Conservation (phyloP, 2,113 vertebrate species). For the Acanthochromis polyacanthus region DNA sequence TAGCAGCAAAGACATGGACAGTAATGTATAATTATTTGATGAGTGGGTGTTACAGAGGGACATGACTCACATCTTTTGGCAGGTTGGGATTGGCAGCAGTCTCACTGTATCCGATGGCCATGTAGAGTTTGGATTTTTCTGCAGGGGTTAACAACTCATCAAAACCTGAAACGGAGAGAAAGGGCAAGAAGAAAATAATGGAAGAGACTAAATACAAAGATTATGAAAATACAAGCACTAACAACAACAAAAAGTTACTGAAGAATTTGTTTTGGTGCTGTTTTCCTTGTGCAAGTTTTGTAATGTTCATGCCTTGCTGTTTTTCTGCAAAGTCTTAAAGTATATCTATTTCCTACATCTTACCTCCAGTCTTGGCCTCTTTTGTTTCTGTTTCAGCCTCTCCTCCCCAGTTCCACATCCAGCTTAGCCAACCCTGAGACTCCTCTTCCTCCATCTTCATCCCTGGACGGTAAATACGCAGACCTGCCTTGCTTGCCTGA, state of each 20-base stretch:
- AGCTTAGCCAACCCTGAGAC: constrained; percentile 92
- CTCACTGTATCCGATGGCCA: constrained; percentile 98
- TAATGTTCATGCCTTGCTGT: neutral
- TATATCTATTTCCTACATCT: constrained; percentile 10
- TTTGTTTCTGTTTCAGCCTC: constrained; percentile 72
- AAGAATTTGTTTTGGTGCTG: too few species aligned
- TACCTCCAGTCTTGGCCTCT: constrained; percentile 90
- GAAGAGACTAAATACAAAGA: neutral
- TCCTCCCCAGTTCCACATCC: constrained; percentile 94
- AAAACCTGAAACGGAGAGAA: constrained; percentile 83
- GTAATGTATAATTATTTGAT: neutral
- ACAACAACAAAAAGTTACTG: neutral
- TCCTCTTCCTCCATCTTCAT: constrained; percentile 90
- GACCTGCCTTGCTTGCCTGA: constrained; percentile 91
- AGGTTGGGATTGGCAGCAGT: constrained; percentile 92
- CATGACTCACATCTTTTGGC: constrained; percentile 92
- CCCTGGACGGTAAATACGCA: constrained; percentile 91
- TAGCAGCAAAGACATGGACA: neutral
- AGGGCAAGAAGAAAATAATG: constrained; percentile 21
- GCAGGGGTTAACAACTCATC: constrained; percentile 90
- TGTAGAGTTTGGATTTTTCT: constrained; percentile 95
- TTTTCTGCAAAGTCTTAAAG: neutral
- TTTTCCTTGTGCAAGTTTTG: too few species aligned
- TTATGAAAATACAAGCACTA: neutral
- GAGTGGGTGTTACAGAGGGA: neutral